Evolutionary conservation across 2,888 invertebrate genomes (phyloP).

Genomic region (Fabriciana adippe): DNA sequence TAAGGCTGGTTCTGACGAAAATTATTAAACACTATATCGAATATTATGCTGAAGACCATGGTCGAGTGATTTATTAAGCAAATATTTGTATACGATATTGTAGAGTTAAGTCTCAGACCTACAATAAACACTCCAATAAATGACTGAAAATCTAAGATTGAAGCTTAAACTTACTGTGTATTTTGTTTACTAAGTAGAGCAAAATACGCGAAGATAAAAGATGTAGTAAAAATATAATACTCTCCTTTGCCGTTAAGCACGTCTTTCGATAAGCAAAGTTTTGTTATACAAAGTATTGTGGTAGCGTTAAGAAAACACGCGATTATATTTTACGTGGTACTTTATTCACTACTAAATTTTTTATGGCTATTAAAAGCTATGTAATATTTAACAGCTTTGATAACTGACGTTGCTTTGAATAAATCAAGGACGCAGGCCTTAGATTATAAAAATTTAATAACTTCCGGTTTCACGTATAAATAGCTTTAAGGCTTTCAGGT

Average conservation of each 20-base stretch:
- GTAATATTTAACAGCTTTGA: slow-evolving; percentile 23
- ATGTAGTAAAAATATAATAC: neutral
- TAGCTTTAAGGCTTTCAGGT: slow-evolving; percentile 13
- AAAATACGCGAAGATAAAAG: too few species aligned
- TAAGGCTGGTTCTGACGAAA: too few species aligned
- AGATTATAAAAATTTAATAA: slow-evolving; percentile 31
- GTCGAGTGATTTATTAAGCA: too few species aligned
- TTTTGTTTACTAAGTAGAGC: too few species aligned
- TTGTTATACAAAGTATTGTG: neutral
- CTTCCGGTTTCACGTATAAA: slow-evolving; percentile 24
- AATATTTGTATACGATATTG: too few species aligned
- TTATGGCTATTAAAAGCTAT: slow-evolving; percentile 12
- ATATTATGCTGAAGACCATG: too few species aligned
- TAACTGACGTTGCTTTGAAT: slow-evolving; percentile 27
- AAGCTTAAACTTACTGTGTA: too few species aligned
- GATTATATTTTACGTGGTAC: slow-evolving; percentile 16
- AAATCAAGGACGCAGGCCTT: slow-evolving; percentile 18
- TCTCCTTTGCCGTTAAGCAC: neutral
- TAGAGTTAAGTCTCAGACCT: too few species aligned
- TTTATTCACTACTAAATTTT: slow-evolving; percentile 12
- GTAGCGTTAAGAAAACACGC: slow-evolving; percentile 14
- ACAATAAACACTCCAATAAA: too few species aligned
- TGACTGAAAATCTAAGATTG: too few species aligned
- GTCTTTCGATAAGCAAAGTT: neutral
- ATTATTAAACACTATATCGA: too few species aligned